Percentiles rank a stretch among this genome's conserved stretches.
Evolutionary conservation across 1,140 invertebrate genomes (phyloP).

Genomic region (Penaeus japonicus): DNA sequence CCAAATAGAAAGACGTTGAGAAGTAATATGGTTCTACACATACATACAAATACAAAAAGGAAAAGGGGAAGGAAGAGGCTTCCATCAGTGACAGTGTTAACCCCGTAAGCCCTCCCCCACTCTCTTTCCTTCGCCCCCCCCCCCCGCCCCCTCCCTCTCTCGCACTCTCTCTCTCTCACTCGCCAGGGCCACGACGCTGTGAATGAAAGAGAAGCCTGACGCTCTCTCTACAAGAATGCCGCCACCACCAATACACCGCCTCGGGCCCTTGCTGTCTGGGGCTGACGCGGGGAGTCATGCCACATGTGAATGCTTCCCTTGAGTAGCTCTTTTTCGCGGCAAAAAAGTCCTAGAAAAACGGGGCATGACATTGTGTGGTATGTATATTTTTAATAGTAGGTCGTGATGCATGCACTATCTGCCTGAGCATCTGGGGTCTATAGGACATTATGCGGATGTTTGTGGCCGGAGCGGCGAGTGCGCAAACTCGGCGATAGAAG

Average conservation of each 20-base stretch:
- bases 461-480: no score
- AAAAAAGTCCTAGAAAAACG: no score
- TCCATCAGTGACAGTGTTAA: background rate
- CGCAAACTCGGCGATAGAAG: no score
- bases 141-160: background rate
- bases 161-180: slow-evolving; percentile 35
- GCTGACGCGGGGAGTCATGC: background rate
- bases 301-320: background rate
- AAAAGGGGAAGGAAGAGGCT: no score
- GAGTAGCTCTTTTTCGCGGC: background rate
- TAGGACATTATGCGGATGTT: no score
- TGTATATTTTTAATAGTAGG: no score
- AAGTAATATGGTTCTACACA: no score
- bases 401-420: no score
- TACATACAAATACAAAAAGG: no score
- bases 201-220: slow-evolving; percentile 44
- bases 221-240: slow-evolving; percentile 45
- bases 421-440: no score
- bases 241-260: slow-evolving; percentile 1
- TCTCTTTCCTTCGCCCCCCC: background rate
- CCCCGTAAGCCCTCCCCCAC: background rate
- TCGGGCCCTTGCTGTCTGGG: slow-evolving; percentile 21
- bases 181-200: slow-evolving; percentile 33
- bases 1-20: no score
- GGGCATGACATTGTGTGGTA: no score